A percentile compares a stretch with the other conserved stretches of the same genome.
Evolutionary conservation across 2,797 vertebrate genomes (phyloP).

Genomic region (Hylomyscus alleni): DNA sequence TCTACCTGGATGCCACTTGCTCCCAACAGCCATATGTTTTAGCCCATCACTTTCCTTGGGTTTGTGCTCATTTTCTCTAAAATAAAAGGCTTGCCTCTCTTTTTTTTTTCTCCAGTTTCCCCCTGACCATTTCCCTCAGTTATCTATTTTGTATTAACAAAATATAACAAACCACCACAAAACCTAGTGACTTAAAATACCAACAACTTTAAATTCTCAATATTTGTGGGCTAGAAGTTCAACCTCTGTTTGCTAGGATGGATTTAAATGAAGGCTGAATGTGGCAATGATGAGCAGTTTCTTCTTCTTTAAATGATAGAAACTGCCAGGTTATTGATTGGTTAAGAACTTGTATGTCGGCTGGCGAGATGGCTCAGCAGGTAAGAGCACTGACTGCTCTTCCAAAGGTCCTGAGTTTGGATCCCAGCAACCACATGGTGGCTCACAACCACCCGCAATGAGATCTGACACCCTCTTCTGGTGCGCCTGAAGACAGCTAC

Average conservation of each 20-base stretch:
- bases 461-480: no score
- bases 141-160: conserved; percentile 23
- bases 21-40: not conserved
- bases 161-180: not conserved
- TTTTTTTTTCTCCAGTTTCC: conserved; percentile 18
- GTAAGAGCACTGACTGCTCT: no score
- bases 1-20: conserved; percentile 9
- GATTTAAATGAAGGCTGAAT: not conserved
- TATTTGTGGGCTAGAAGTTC: not conserved
- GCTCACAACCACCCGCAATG: no score
- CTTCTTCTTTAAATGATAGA: conserved; percentile 36
- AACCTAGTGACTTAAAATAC: not conserved
- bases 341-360: not conserved
- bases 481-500: no score
- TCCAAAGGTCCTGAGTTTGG: no score
- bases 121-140: not conserved
- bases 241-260: not conserved
- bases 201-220: not conserved
- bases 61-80: conserved; percentile 23
- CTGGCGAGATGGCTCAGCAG: no score
- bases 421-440: no score
- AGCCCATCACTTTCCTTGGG: not conserved
- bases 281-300: not conserved
- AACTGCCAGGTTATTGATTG: conserved; percentile 16
- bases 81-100: not conserved